phyloP scores from a whole-genome alignment of 2,888 invertebrate genomes.

The Creontiades dilutus region DNA sequence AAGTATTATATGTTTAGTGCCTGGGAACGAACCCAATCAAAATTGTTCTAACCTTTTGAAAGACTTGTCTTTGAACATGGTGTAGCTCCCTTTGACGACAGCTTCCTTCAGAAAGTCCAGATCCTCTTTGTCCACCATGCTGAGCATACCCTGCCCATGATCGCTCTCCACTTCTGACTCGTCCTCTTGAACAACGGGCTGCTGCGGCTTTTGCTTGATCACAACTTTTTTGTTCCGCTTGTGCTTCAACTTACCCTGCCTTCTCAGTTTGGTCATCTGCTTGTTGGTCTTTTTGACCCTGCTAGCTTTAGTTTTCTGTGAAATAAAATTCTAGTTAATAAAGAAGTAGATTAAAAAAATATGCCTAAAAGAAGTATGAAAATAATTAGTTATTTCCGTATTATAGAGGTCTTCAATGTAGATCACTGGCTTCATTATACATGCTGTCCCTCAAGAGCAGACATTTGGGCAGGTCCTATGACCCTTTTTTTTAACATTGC shows the following conservation, averaged over 20 bases:
- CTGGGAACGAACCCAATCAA: too few relatives aligned
- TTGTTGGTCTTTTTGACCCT: slow-evolving; percentile 82
- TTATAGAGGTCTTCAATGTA: too few relatives aligned
- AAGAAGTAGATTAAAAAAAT: too few relatives aligned
- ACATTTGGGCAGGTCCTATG: too few relatives aligned
- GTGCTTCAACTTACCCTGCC: slow-evolving; percentile 81
- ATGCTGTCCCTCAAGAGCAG: too few relatives aligned
- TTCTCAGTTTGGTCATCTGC: slow-evolving; percentile 81
- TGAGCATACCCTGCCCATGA: slow-evolving; percentile 81
- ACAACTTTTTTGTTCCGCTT: slow-evolving; percentile 79
- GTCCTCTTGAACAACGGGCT: slow-evolving; percentile 76
- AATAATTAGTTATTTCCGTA: too few relatives aligned
- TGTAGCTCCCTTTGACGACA: slow-evolving; percentile 79
- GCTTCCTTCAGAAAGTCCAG: slow-evolving; percentile 80
- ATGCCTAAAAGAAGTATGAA: too few relatives aligned
- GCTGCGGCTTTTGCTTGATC: slow-evolving; percentile 75
- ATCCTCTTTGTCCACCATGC: slow-evolving; percentile 82
- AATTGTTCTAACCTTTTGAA: slow-evolving; percentile 76
- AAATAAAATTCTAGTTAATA: not conserved
- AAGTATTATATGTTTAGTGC: too few relatives aligned
- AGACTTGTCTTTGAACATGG: slow-evolving; percentile 79
- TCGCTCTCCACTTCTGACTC: slow-evolving; percentile 78
- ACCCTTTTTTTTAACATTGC: too few relatives aligned
- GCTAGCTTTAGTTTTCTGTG: slow-evolving; percentile 79
- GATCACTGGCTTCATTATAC: too few relatives aligned